Evolutionary conservation across 2,888 invertebrate genomes (phyloP), one percentile per base, ranked within the genome.

Genomic region (Zygaena filipendulae): DNA sequence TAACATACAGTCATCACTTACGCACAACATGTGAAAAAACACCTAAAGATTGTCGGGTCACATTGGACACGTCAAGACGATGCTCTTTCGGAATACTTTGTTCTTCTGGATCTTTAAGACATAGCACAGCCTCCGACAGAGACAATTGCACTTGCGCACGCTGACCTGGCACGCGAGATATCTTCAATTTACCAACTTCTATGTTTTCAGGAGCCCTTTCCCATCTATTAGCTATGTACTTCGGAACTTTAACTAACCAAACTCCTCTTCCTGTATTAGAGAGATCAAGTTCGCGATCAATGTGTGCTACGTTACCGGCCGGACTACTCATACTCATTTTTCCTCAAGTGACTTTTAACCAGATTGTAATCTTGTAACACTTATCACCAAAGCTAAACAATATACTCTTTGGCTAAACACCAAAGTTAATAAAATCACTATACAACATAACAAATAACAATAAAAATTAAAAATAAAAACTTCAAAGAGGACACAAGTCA

Each of bases 211-310:
- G 86, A 5, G 93, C 88, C 59, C 92, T 93, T 57, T 94, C 92
- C 97, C 97, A 97, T 80, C 91, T 89, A 49, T 92, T 92, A 3
- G 96, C 92, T 45, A 97, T 89, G 64, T 97, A 97, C 75, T 97
- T 97, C 1, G 97, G 97, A 6, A 91, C 90, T 77, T 97, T 97
- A 0, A 97, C 97, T 4, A 97, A 83, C 97, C 97, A 97, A 7
- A 97, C 94, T 34, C 96, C 96, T 49, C 96, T 84, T 10, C 90
- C 89, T 10, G 93, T 90, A 61, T 95, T 93, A 10, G 91, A 89
- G 28, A 95, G 81, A 77, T 97, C 96, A 39, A 97, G 81, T 62
- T 92, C 91, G 40, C 87, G 84, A 53, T 91, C 91, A 26, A 86
- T 82, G 41, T 89, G 87, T 27, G 82, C 71, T 23, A 47, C 39